Evolutionary conservation across 2,113 vertebrate species (phyloP), one percentile per base, ranked within the genome.

Genomic region (Pavo muticus): DNA sequence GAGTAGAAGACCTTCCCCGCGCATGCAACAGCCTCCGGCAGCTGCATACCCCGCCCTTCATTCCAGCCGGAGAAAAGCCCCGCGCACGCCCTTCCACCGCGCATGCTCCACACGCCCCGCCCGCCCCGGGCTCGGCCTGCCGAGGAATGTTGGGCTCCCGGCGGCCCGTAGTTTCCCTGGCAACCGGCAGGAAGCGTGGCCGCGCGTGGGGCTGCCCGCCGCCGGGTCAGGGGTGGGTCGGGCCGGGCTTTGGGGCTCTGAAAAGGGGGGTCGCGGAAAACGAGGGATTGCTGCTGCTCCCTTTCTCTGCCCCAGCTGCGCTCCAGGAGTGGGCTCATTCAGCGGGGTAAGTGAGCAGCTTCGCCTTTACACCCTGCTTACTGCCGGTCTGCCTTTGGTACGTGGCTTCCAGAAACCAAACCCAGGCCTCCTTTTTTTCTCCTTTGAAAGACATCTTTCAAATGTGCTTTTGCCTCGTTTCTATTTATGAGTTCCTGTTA

Each of bases 111-210:
- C 29, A 3, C 5, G 14, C 7, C 52, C 42, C 19, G 8, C n/a
- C 60, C 35, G 32, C 48, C 40, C 25, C 32, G 17, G 15, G 47
- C 42, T 9, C 48, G 56, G 11, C 6, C 32, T 4, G 24, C 30
- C 3, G 23, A 29, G 24, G 40, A 47, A 50, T 1, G 44, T 95
- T 87, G 96, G 47, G 25, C 92, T 73, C 61, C 19, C 3, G 17
- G 77, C 76, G 12, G 16, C 65, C 64, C 87, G 97, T 97, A 95
- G 96, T 87, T 88, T 35, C 95, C 91, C 8, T 72, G 91, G 93
- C 67, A 96, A 97, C 95, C 9, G 47, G 25, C 54, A 32, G 90
- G 80, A 56, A 88, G 76, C 80, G 87, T 29, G 29, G 9, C n/a
- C 7, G 29, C 24, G 15, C 29, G 54, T 32, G 54, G 50, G 54